Conservation (phyloP, 2,888 invertebrate genomes). For the Hirudinaria manillensis region DNA sequence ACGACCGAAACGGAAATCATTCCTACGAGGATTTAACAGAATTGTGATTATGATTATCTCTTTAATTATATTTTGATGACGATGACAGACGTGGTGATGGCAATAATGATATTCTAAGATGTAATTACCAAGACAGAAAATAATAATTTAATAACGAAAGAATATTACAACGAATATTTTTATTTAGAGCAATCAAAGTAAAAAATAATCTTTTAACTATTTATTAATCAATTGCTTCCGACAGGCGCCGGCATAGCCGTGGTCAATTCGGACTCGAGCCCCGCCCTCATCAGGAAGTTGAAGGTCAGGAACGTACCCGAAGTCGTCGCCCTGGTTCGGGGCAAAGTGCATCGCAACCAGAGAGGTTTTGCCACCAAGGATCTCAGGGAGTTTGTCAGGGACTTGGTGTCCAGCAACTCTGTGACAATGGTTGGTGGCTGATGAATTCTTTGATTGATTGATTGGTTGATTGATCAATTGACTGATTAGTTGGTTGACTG, state of each 20-base stretch:
- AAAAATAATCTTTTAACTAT: no score
- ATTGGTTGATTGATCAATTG: background rate
- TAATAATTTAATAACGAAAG: no score
- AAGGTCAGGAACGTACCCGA: constrained; percentile 76
- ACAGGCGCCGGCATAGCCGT: constrained; percentile 57
- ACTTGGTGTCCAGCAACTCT: constrained; percentile 68
- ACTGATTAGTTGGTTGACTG: background rate
- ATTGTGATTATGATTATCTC: no score
- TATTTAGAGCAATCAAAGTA: no score
- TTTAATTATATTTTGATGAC: no score
- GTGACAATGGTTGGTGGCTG: constrained; percentile 38
- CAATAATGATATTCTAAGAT: no score
- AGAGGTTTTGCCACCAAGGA: constrained; percentile 63
- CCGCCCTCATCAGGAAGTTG: constrained; percentile 68
- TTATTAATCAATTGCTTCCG: background rate
- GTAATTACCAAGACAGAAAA: no score
- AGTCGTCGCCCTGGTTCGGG: constrained; percentile 73
- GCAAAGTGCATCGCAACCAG: constrained; percentile 77
- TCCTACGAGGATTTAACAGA: no score
- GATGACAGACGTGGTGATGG: no score
- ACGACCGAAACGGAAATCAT: no score
- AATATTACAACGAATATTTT: no score
- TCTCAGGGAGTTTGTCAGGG: constrained; percentile 71
- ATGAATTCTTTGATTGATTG: background rate
- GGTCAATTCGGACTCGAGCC: constrained; percentile 77